phyloP scores from a whole-genome alignment of 2,888 invertebrate genomes.

The Rambutsinella grinnellia region DNA sequence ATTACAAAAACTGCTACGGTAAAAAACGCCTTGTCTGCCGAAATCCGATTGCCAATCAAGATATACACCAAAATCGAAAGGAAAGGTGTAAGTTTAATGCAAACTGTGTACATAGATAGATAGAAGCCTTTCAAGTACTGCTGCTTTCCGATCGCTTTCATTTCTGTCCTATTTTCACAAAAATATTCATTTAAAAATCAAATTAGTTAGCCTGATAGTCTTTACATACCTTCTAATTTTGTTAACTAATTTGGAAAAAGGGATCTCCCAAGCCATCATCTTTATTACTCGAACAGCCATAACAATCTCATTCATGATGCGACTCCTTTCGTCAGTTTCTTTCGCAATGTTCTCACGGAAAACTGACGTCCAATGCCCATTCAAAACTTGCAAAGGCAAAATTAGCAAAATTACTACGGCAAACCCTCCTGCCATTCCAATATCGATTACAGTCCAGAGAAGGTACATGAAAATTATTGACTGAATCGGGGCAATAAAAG shows the following conservation, averaged over 20 bases:
- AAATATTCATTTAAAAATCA: neutral
- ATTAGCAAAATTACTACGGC: conserved; percentile 82
- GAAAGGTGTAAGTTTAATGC: conserved; percentile 72
- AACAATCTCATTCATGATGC: conserved; percentile 75
- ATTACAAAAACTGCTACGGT: conserved; percentile 45
- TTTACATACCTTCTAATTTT: conserved; percentile 29
- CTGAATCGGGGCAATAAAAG: conserved; percentile 91
- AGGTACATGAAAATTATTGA: conserved; percentile 84
- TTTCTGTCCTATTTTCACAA: conserved; percentile 77
- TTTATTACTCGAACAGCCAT: conserved; percentile 76
- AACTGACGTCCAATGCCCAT: conserved; percentile 70
- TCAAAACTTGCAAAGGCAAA: conserved; percentile 80
- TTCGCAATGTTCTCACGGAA: conserved; percentile 76
- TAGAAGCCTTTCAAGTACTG: conserved; percentile 76
- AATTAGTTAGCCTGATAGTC: neutral
- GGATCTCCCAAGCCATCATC: conserved; percentile 77
- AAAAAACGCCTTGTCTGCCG: conserved; percentile 76
- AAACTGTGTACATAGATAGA: conserved; percentile 77
- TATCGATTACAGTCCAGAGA: conserved; percentile 82
- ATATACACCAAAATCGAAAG: conserved; percentile 59
- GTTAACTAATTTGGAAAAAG: conserved; percentile 72
- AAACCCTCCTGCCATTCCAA: conserved; percentile 81
- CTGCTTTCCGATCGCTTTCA: conserved; percentile 76
- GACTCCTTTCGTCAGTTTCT: conserved; percentile 70
- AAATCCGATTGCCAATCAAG: conserved; percentile 67